Evolutionary conservation across 2,888 invertebrate species (phyloP).

Genomic region (Linnaemya tessellans): DNA sequence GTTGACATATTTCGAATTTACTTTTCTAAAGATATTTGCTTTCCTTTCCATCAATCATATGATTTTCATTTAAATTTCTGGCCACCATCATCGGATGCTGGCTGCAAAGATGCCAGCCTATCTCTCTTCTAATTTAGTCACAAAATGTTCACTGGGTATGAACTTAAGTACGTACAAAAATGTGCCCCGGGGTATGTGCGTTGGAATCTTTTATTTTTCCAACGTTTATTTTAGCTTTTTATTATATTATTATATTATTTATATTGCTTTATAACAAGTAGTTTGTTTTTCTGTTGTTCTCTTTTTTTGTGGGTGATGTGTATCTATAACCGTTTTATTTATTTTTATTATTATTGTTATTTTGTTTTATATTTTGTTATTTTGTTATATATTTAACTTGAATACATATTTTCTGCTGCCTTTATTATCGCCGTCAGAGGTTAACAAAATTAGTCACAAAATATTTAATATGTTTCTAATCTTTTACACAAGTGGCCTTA

Average conservation of each 20-base stretch:
- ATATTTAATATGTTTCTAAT: background rate
- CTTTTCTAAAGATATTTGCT: too few species aligned
- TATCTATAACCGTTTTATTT: constrained; percentile 67
- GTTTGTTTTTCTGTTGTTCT: constrained; percentile 41
- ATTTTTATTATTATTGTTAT: too few species aligned
- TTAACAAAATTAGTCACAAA: constrained; percentile 34
- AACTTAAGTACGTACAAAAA: background rate
- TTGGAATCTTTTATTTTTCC: constrained; percentile 52
- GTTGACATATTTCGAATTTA: too few species aligned
- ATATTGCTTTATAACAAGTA: constrained; percentile 38
- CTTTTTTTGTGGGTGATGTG: constrained; percentile 69
- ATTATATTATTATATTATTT: too few species aligned
- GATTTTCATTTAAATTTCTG: too few species aligned
- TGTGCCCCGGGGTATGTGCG: background rate
- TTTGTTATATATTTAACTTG: constrained; percentile 13
- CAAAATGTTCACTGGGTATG: background rate
- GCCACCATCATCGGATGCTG: too few species aligned
- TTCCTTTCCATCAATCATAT: too few species aligned
- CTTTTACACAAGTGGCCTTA: too few species aligned
- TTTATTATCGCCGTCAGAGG: constrained; percentile 32
- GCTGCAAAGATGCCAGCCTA: too few species aligned
- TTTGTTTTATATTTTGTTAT: background rate
- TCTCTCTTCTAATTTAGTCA: too few species aligned
- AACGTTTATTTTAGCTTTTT: constrained; percentile 55
- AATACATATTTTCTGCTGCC: constrained; percentile 16